Evolutionary conservation across 2,797 vertebrate genomes (phyloP).

Genomic region (Poecile montanus): DNA sequence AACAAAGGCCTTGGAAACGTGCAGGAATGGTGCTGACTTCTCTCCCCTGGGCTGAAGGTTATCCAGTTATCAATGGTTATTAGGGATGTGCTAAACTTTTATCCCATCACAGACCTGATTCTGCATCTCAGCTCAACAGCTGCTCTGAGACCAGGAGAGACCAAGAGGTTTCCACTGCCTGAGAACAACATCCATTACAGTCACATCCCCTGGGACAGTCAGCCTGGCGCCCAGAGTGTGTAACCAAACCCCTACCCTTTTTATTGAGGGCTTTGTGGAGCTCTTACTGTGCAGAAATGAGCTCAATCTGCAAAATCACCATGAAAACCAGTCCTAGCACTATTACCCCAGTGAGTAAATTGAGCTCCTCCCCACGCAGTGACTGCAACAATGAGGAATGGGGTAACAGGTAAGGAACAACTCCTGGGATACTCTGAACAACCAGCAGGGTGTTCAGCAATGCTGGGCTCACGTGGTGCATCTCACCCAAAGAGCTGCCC

Average conservation of each 20-base stretch:
- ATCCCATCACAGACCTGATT: not conserved
- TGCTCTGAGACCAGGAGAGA: not conserved
- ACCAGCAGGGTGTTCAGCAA: not conserved
- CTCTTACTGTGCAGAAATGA: not conserved
- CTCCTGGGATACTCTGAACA: constrained; percentile 1
- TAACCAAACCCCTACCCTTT: not conserved
- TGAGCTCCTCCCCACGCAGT: not conserved
- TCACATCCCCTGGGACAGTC: not conserved
- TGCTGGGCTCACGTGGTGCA: not conserved
- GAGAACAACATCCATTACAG: not conserved
- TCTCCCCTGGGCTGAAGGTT: not conserved
- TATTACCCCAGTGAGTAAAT: not conserved
- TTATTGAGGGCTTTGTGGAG: not conserved
- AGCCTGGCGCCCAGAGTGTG: not conserved
- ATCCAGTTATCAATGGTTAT: rapidly evolving
- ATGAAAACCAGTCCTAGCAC: not conserved
- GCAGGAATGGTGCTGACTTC: not conserved
- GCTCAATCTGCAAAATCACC: not conserved
- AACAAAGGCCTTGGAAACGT: not conserved
- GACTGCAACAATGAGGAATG: not conserved
- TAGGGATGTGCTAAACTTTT: not conserved
- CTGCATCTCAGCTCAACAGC: not conserved
- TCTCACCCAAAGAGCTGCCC: constrained; percentile 6
- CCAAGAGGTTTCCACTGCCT: rapidly evolving
- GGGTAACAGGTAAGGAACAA: constrained; percentile 18